Base-by-base conservation (phyloP, 2,797 vertebrate genomes). In the Holocentrus rufus region DNA sequence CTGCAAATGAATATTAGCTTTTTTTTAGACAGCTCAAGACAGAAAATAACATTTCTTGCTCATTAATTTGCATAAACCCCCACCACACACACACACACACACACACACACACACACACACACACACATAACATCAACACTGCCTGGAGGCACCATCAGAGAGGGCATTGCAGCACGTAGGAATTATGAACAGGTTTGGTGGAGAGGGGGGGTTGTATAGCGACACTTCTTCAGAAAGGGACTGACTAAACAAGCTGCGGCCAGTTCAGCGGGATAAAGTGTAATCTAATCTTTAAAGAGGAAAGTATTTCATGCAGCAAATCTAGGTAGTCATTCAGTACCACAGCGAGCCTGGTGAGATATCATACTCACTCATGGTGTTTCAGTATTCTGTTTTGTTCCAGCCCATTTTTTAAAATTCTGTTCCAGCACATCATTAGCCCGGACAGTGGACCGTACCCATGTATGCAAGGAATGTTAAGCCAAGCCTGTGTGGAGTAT, bases 391-490 rank as follows among this genome's bases (percentile, higher is more conserved):
- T 36, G 5, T 30, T 62, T 36, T 27, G 20, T 52, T 60, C 15
- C 44, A 36, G 65, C n/a, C 50, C 14, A 5, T 42, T 13, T 42
- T 36, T 68, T 44, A 10, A 36, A 65, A 49, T 27, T 47, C 25
- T 23, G 9, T 22, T 61, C 8, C 22, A 15, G 30, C 63, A 50
- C 20, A 31, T 55, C 20, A 44, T 59, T 39, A 14, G 11, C 1
- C 20, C 6, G 10, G 25, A 49, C 70, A 58, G 69, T 61, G 57
- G 67, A 56, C 15, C 66, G 17, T 20, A 18, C 42, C 0, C 23
- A 36, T 11, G 2, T 61, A 76, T 79, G 71, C 66, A 71, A 72
- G 75, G 79, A 86, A 87, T 84, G 73, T 74, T 70, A 50, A 84
- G 54, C 63, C 13, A 18, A 72, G 60, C 58, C 42, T 68, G 65